Evolutionary conservation across 2,113 vertebrate genomes (phyloP).

Genomic region (Sterrhoptilus dennistouni): DNA sequence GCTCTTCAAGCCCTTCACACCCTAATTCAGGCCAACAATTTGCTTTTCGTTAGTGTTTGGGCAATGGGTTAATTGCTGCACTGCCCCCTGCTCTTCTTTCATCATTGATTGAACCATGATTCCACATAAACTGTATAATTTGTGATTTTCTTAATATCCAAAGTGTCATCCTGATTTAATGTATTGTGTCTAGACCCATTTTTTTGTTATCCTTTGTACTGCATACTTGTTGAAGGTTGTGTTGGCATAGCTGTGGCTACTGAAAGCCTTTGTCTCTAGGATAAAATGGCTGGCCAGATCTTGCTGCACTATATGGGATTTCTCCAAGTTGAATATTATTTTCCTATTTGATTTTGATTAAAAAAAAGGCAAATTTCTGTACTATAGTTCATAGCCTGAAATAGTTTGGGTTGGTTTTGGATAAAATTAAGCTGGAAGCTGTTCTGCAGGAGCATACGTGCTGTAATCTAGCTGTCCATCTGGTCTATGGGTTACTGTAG

Average conservation of each 20-base stretch:
- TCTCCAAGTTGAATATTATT: not conserved
- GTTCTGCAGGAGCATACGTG: not conserved
- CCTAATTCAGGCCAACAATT: not conserved
- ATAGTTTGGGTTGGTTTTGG: not conserved
- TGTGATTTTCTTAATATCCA: not conserved
- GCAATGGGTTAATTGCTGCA: not conserved
- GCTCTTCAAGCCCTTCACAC: not conserved
- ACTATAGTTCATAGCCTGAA: not conserved
- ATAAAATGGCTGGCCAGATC: not conserved
- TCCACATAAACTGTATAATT: not conserved
- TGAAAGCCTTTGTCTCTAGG: not conserved
- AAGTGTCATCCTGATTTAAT: not conserved
- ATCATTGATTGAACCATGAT: not conserved
- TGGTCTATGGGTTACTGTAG: not conserved
- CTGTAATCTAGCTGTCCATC: not conserved
- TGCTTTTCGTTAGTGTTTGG: not conserved
- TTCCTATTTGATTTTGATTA: not conserved
- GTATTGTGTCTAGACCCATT: not conserved
- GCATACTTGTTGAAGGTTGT: not conserved
- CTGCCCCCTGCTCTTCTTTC: not conserved
- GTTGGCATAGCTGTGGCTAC: not conserved
- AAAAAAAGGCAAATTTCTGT: not conserved
- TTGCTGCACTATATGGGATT: fast-evolving
- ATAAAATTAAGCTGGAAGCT: not conserved
- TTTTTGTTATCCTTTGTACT: not conserved